Evolutionary conservation across 2,888 invertebrate species (phyloP).

Genomic region (Parasteatoda lunata): DNA sequence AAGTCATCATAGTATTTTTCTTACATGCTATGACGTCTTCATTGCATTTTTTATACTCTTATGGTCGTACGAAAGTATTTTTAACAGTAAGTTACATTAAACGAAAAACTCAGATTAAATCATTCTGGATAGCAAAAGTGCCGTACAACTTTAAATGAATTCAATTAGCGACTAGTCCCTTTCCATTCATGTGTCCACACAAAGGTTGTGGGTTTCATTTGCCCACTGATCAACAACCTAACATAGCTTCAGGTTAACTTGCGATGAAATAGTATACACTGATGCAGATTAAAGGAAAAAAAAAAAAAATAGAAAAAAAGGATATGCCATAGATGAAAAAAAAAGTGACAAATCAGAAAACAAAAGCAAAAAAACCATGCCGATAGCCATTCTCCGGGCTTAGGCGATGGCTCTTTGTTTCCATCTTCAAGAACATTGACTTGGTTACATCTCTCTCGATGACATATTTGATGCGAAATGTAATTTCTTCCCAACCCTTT

Average conservation of each 20-base stretch:
- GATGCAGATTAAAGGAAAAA: too few relatives aligned
- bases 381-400: background rate
- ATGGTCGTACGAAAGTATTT: too few relatives aligned
- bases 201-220: background rate
- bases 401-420: conserved; percentile 39
- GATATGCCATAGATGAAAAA: background rate
- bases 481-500: conserved; percentile 2
- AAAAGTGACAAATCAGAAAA: background rate
- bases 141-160: too few relatives aligned
- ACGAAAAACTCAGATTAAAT: too few relatives aligned
- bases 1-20: too few relatives aligned
- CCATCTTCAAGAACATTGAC: conserved; percentile 1
- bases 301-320: background rate
- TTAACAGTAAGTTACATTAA: too few relatives aligned
- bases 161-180: too few relatives aligned
- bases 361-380: background rate
- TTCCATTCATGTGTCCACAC: too few relatives aligned
- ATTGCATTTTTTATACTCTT: too few relatives aligned
- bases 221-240: background rate
- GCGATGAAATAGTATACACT: too few relatives aligned
- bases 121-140: too few relatives aligned
- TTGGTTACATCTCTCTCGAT: background rate
- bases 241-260: background rate
- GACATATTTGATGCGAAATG: background rate
- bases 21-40: too few relatives aligned